phyloP scores from a whole-genome alignment of 2,888 invertebrate species.

The Isotomurus palustris region DNA sequence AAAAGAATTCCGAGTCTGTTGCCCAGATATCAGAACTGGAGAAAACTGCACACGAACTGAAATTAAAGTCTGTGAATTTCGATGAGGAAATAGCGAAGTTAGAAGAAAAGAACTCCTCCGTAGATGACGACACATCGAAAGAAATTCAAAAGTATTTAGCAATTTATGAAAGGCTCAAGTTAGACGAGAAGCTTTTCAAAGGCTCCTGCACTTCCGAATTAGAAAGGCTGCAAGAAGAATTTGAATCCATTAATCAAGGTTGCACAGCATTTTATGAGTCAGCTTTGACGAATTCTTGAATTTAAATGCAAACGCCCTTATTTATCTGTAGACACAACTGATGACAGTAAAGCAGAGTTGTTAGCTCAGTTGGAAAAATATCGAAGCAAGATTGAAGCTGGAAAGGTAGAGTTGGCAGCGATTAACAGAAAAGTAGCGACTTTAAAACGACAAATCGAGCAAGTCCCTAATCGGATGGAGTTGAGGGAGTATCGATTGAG shows the following conservation, averaged over 20 bases:
- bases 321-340: slow-evolving; percentile 37
- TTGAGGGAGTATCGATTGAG: slow-evolving; percentile 90
- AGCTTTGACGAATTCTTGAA: not conserved
- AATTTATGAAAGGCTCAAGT: slow-evolving; percentile 62
- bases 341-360: slow-evolving; percentile 34
- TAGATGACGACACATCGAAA: slow-evolving; percentile 17
- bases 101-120: not conserved
- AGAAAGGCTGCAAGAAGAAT: slow-evolving; percentile 54
- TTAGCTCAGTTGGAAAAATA: slow-evolving; percentile 56
- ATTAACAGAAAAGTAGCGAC: slow-evolving; percentile 72
- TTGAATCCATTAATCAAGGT: slow-evolving; percentile 47
- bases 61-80: slow-evolving; percentile 13
- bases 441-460: slow-evolving; percentile 81
- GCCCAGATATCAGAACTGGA: slow-evolving; percentile 18
- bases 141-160: slow-evolving; percentile 31
- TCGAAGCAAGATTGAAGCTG: slow-evolving; percentile 57
- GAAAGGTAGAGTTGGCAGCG: slow-evolving; percentile 69
- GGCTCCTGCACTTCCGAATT: slow-evolving; percentile 67
- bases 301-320: not conserved
- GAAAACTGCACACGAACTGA: slow-evolving; percentile 19
- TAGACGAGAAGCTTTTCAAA: slow-evolving; percentile 67
- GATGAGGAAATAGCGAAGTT: slow-evolving; percentile 14
- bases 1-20: slow-evolving; percentile 14
- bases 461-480: slow-evolving; percentile 88
- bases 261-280: not conserved